Base-by-base conservation (phyloP, 2,888 invertebrate genomes). In the Mesorhabditis sp. region DNA sequence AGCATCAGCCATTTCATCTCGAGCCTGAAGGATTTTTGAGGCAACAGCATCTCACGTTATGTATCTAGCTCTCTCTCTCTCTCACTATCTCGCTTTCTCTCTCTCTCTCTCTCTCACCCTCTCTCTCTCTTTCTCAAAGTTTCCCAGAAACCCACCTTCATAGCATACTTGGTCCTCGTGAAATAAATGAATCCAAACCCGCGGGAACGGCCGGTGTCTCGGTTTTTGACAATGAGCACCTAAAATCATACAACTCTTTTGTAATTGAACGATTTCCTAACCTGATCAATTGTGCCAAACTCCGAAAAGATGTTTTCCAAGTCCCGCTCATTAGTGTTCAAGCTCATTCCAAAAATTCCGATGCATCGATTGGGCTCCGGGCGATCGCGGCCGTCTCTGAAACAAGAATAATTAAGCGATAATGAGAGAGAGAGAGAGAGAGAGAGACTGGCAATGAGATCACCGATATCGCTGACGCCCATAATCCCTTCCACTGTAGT, bases 311-410 rank as follows among this genome's bases (percentile, higher is more conserved):
- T 92, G 82, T 94, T 92, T 85, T 92, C 91, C 62, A 97, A 90
- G 86, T 95, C 93, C 80, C 92, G 90, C 86, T 96, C 95, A 1
- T 93, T 92, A 0, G 96, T 96, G 87, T 92, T 92, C 69, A 94
- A 90, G 85, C 93, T 95, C 73, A 97, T 89, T 2, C 96, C 96
- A 87, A 96, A 96, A n/a, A 97, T 92, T 28, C 96, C 96, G 66
- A 97, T 89, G 86, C 95, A 96, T 68, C 92, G 58, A 50, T n/a
- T 13, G n/a, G 58, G 58, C n/a, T 50, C 58, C n/a, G 58, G 58
- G n/a, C 58, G 58, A 50, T 50, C 58, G 7, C 58, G 58, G n/a
- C 58, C 58, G n/a, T 50, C 58, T n/a, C 58, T 50, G n/a, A 50
- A 50, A 2, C 7, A 10, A 28, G 28, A 2, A 28, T 1, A 28